phyloP scores from a whole-genome alignment of 2,888 invertebrate species.

The Plebejus anna region DNA sequence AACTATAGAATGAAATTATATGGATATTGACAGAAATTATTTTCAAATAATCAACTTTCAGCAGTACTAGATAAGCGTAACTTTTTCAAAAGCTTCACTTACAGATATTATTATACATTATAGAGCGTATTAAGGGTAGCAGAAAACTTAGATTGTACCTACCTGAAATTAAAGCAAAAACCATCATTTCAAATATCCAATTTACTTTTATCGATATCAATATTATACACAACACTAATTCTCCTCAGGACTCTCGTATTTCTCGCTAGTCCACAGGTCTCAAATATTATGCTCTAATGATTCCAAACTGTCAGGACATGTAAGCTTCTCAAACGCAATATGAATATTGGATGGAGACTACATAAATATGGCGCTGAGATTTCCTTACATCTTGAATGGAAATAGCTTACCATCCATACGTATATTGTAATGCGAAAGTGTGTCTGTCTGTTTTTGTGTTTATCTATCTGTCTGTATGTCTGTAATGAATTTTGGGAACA shows the following conservation, averaged over 20 bases:
- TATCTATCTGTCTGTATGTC: not conserved
- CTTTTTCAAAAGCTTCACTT: not conserved
- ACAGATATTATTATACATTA: not conserved
- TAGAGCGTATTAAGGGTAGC: no score
- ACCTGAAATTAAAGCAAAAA: not conserved
- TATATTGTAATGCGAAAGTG: not conserved
- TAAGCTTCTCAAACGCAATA: slow-evolving; percentile 23
- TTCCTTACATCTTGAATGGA: slow-evolving; percentile 6
- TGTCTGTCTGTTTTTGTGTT: not conserved
- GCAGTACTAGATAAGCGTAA: not conserved
- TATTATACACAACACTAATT: slow-evolving; percentile 38
- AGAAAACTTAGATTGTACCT: no score
- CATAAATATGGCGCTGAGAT: slow-evolving; percentile 1
- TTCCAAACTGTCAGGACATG: slow-evolving; percentile 31
- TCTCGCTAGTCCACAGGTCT: slow-evolving; percentile 43
- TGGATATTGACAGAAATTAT: no score
- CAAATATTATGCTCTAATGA: slow-evolving; percentile 42
- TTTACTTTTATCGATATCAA: slow-evolving; percentile 27
- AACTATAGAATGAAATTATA: no score
- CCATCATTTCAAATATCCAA: not conserved
- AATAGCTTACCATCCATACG: not conserved
- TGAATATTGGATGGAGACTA: slow-evolving; percentile 20
- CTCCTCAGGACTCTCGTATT: slow-evolving; percentile 35
- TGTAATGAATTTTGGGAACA: no score
- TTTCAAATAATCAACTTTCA: no score